These are phyloP conservation scores for Platalea minor DNA, from an alignment of 2,797 vertebrate species.

Conservation along the genomic window DNA sequence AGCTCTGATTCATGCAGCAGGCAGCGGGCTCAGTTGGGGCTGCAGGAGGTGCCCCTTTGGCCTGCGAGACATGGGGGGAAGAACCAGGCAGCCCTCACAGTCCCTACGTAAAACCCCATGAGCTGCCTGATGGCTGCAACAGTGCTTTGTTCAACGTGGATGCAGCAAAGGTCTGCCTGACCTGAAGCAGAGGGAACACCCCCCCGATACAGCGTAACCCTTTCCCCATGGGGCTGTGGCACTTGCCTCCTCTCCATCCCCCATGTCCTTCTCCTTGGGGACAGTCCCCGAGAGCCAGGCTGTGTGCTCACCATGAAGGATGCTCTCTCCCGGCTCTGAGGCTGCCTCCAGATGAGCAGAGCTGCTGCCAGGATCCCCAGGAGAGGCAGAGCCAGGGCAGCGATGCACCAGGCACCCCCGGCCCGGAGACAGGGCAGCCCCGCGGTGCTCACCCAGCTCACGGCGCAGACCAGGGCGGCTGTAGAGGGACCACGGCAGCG, in stretches of 20 bases:
- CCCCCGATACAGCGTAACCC: fast-evolving
- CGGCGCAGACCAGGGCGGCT: conserved; percentile 70
- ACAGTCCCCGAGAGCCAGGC: fast-evolving
- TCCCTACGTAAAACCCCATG: background rate
- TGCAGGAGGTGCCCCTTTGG: background rate
- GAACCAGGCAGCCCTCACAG: background rate
- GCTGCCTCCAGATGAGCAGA: conserved; percentile 81
- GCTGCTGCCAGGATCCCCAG: conserved; percentile 59
- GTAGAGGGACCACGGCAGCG: background rate
- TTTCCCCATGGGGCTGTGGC: background rate
- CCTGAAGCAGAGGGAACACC: background rate
- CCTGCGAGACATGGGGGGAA: fast-evolving
- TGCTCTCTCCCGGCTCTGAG: conserved; percentile 78
- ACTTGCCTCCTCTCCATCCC: background rate
- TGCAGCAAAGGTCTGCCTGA: background rate
- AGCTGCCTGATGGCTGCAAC: background rate
- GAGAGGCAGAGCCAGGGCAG: conserved; percentile 68
- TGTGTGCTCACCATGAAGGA: conserved; percentile 80
- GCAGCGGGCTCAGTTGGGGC: background rate
- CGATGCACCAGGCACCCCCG: conserved; percentile 74
- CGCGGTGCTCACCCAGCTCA: conserved; percentile 70
- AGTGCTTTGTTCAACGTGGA: background rate
- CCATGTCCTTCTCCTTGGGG: background rate
- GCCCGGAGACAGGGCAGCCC: conserved; percentile 66
- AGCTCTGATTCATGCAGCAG: background rate